Conservation (phyloP, 2,113 vertebrate genomes). For the Polypterus bichir region DNA sequence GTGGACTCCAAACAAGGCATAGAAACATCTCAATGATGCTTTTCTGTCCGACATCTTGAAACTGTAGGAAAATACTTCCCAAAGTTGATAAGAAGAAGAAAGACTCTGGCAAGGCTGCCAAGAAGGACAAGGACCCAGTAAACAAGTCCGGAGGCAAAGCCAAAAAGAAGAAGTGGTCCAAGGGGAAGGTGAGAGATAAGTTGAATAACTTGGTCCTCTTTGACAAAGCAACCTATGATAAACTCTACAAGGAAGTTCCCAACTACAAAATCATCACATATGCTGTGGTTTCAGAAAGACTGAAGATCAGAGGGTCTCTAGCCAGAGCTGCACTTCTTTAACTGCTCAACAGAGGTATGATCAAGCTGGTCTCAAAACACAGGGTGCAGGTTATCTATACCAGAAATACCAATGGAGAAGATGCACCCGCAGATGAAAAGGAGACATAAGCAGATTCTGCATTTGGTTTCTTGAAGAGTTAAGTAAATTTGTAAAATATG, state of each 20-base stretch:
- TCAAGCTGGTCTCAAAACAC: slow-evolving; percentile 94
- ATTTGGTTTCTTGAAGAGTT: not conserved
- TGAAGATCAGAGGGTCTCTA: slow-evolving; percentile 88
- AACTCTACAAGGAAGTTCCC: slow-evolving; percentile 92
- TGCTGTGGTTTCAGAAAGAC: slow-evolving; percentile 85
- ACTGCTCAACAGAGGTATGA: slow-evolving; percentile 75
- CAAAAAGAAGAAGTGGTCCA: slow-evolving; percentile 99
- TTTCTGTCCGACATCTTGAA: slow-evolving; percentile 60
- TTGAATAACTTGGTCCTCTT: slow-evolving; percentile 94
- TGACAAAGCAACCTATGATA: slow-evolving; percentile 93
- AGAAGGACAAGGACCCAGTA: slow-evolving; percentile 94
- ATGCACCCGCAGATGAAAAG: slow-evolving; percentile 64
- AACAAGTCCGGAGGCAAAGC: slow-evolving; percentile 96
- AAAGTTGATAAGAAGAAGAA: slow-evolving; percentile 94
- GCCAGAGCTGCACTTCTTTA: slow-evolving; percentile 67
- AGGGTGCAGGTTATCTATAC: slow-evolving; percentile 94
- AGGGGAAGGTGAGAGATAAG: slow-evolving; percentile 96
- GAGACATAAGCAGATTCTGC: slow-evolving; percentile 57
- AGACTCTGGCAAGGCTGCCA: slow-evolving; percentile 83
- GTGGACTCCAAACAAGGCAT: too few species aligned
- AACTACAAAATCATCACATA: slow-evolving; percentile 98
- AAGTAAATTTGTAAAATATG: too few species aligned
- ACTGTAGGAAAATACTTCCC: slow-evolving; percentile 63
- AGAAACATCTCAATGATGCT: slow-evolving; percentile 18
- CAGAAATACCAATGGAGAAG: slow-evolving; percentile 90